Percentiles rank a stretch among this genome's conserved stretches.
Conservation (phyloP, 2,113 vertebrate genomes). For the Sinocyclocheilus anophthalmus region DNA sequence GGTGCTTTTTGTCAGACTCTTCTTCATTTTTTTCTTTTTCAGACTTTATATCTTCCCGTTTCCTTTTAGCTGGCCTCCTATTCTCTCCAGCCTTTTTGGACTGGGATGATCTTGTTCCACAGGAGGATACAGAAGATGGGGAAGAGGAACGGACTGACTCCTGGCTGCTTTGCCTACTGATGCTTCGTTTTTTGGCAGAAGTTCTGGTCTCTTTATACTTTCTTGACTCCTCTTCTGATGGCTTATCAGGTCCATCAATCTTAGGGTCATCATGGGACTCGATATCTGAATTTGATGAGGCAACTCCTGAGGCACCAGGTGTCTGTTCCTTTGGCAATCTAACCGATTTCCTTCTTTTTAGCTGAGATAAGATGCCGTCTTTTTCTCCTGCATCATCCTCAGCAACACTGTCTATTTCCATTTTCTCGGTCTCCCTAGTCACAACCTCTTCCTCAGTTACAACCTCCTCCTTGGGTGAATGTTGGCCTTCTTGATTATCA, state of each 20-base stretch:
- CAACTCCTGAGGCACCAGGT: not conserved
- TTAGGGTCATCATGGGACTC: not conserved
- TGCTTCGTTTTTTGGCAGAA: conserved; percentile 60
- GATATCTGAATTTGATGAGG: conserved; percentile 10
- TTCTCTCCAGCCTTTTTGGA: conserved; percentile 72
- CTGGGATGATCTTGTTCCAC: conserved; percentile 68
- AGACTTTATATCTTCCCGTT: conserved; percentile 61
- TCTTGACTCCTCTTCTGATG: conserved; percentile 49
- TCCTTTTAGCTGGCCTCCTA: conserved; percentile 67
- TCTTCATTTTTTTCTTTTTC: conserved; percentile 49
- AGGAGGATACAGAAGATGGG: conserved; percentile 71
- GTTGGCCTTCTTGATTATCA: conserved; percentile 34
- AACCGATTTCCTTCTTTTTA: conserved; percentile 64
- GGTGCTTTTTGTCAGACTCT: conserved; percentile 49
- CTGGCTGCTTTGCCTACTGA: conserved; percentile 77
- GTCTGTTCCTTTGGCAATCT: conserved; percentile 62
- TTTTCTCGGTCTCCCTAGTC: conserved; percentile 23
- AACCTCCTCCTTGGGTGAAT: not conserved
- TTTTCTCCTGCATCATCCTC: conserved; percentile 21
- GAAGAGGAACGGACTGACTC: conserved; percentile 75
- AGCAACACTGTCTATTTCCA: conserved; percentile 34
- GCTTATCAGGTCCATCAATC: conserved; percentile 52
- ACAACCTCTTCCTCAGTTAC: not conserved
- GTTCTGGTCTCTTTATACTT: conserved; percentile 47
- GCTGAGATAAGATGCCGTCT: conserved; percentile 47